These are phyloP conservation scores for Drosophila tanythrix DNA, from an alignment of 2,888 invertebrate genomes.

Conservation along the genomic window DNA sequence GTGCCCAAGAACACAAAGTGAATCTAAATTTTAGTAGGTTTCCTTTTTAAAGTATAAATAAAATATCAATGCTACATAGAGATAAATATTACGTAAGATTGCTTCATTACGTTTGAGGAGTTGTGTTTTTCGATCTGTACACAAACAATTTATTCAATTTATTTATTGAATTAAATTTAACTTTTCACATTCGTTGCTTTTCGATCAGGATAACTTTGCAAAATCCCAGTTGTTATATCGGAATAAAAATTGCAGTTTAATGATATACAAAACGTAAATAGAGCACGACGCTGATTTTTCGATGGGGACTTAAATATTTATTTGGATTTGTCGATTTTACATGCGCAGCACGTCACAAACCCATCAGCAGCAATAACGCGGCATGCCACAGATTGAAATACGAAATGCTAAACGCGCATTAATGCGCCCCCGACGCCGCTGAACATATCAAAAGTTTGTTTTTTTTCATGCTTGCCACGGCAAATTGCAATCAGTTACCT, in stretches of 20 bases:
- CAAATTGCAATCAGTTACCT: conserved; percentile 18
- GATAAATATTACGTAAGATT: background rate
- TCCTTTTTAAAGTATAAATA: background rate
- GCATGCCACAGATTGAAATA: conserved; percentile 42
- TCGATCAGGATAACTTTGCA: background rate
- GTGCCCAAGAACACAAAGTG: conserved; percentile 1
- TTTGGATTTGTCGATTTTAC: conserved; percentile 47
- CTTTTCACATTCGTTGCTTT: background rate
- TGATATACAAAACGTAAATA: conserved; percentile 30
- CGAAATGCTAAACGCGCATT: conserved; percentile 46
- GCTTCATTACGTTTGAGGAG: background rate
- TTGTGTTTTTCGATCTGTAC: background rate
- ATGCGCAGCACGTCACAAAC: conserved; percentile 70
- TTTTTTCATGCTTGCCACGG: conserved; percentile 11
- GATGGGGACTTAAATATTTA: conserved; percentile 57
- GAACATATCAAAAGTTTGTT: conserved; percentile 23
- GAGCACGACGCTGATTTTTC: conserved; percentile 43
- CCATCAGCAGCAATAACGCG: conserved; percentile 57
- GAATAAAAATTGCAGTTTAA: conserved; percentile 17
- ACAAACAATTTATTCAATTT: background rate
- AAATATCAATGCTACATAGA: background rate
- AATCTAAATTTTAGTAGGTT: accelerated
- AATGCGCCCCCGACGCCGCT: conserved; percentile 28
- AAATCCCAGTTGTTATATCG: background rate
- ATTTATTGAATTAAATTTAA: background rate